A percentile compares a stretch with the other conserved stretches of the same genome.
Evolutionary conservation across 2,113 vertebrate species (phyloP).

Genomic region (Phasianus colchicus): DNA sequence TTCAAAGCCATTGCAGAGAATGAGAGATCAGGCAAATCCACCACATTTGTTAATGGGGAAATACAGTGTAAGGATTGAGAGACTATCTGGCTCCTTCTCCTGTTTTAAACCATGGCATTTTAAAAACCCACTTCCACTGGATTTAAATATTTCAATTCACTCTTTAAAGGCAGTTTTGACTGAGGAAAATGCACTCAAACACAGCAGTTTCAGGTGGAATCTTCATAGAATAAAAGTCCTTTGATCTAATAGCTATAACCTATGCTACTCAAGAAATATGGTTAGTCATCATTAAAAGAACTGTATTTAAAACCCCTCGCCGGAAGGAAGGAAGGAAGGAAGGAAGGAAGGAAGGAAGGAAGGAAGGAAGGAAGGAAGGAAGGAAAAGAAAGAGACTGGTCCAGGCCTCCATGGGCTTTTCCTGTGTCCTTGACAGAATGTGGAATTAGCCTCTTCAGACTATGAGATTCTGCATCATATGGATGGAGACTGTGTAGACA

Average conservation of each 20-base stretch:
- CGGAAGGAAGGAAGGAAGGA: no score
- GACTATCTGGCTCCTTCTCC: background rate
- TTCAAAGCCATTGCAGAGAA: background rate
- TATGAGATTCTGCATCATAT: background rate
- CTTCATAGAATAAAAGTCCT: background rate
- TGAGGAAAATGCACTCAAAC: background rate
- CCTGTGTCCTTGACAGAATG: background rate
- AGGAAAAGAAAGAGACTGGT: background rate
- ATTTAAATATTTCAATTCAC: background rate
- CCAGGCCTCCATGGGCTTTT: background rate
- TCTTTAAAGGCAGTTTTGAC: background rate
- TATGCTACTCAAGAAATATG: background rate
- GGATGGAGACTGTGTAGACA: background rate
- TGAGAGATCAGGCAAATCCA: background rate
- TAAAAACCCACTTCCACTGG: background rate
- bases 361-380: no score
- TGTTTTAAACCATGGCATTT: background rate
- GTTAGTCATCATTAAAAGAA: background rate
- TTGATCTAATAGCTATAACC: background rate
- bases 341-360: no score
- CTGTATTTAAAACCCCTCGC: background rate
- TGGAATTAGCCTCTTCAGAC: background rate
- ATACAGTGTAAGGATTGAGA: fast-evolving
- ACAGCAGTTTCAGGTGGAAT: background rate
- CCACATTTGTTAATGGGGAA: background rate